Evolutionary conservation across 2,797 vertebrate species (phyloP), one percentile per base, ranked within the genome.

Genomic region (Gallinago nigripennis): DNA sequence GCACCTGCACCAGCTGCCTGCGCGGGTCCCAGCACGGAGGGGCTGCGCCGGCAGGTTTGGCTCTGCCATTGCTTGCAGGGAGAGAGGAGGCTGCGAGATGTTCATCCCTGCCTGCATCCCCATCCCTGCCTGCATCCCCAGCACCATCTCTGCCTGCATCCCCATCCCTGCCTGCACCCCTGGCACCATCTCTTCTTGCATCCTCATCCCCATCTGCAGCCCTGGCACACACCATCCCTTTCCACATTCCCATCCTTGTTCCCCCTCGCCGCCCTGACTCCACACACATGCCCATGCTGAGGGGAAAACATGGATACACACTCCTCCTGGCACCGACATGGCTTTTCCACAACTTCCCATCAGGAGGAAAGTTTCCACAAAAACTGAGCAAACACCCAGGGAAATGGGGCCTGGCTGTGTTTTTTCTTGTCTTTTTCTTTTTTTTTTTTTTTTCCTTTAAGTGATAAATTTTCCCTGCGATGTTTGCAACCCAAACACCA

Each of bases 281-380:
- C 8, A 0, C 2, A 31, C 4, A 2, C 72, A 9, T 13, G 9
- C 50, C 73, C 77, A 63, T 12, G 3, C 64, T 2, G 2, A 48
- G 33, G 18, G n/a, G 39, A 56, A 89, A 73, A 54, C 94, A 90
- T 0, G 16, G 70, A 71, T 12, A 43, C 41, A 0, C 18, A 0
- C 18, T 77, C 25, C 3, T 65, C 13, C 83, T 95, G 92, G 79
- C 91, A 66, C 30, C 0, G 0, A 28, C 73, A 16, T 0, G 1
- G 48, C 83, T 93, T 92, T 78, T 90, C 93, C 92, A 82, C 53
- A 46, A 48, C 60, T 89, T 91, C 57, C 65, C 91, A 71, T n/a
- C 21, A 0, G 50, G 94, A 85, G 60, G 64, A 78, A 94, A 82
- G 60, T 92, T 93, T 93, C 88, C 93, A 77, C 4, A 8, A 86